phyloP scores from a whole-genome alignment of 2,113 vertebrate genomes.

The Craseonycteris thonglongyai region DNA sequence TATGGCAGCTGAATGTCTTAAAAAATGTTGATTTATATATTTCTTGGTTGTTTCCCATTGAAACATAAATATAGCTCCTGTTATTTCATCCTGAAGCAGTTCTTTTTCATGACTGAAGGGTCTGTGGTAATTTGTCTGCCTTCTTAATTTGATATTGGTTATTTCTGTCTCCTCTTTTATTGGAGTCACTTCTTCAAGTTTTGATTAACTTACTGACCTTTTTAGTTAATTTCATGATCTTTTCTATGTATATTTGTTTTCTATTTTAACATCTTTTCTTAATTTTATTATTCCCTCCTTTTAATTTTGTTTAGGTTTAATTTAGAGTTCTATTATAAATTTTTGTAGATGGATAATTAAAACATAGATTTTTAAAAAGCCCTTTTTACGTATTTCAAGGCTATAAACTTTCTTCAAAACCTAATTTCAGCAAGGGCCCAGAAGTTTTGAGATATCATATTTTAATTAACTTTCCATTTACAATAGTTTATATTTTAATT shows the following conservation, averaged over 20 bases:
- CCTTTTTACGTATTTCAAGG: neutral
- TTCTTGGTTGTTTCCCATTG: neutral
- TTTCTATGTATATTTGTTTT: neutral
- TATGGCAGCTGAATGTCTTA: neutral
- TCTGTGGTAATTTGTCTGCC: neutral
- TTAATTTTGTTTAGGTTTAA: neutral
- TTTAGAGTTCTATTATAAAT: neutral
- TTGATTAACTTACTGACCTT: neutral
- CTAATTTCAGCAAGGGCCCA: neutral
- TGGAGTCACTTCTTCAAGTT: neutral
- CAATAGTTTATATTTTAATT: neutral
- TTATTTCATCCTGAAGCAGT: neutral
- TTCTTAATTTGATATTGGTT: neutral
- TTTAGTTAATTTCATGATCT: neutral
- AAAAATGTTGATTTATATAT: neutral
- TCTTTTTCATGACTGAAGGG: neutral
- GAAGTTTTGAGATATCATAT: neutral
- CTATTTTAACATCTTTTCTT: neutral
- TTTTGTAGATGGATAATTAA: neutral
- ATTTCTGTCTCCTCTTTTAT: neutral
- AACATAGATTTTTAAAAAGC: neutral
- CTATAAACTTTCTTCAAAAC: neutral
- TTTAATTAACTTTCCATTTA: neutral
- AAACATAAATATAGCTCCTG: neutral
- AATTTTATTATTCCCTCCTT: neutral